phyloP scores from a whole-genome alignment of 2,113 vertebrate species.

The Columbina picui region DNA sequence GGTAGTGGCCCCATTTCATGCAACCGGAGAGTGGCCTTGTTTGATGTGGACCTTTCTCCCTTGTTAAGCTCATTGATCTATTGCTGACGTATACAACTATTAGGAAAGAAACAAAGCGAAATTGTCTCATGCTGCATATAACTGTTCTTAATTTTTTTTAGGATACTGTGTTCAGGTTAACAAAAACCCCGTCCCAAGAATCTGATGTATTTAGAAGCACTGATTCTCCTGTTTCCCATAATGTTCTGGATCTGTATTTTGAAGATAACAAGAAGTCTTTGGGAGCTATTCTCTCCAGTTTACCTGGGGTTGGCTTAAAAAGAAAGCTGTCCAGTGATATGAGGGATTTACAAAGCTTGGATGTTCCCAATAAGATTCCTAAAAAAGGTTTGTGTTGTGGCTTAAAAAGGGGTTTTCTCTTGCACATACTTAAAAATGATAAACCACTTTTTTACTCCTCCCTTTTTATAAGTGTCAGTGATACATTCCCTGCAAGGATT shows the following conservation, averaged over 20 bases:
- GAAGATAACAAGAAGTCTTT: conserved; percentile 80
- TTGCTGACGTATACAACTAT: not conserved
- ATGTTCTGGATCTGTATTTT: conserved; percentile 59
- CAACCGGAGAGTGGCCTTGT: not conserved
- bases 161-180: conserved; percentile 77
- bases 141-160: conserved; percentile 52
- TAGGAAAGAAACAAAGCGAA: not conserved
- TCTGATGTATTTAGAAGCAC: conserved; percentile 58
- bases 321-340: conserved; percentile 81
- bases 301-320: conserved; percentile 79
- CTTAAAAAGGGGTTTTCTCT: not conserved
- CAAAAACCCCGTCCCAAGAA: conserved; percentile 75
- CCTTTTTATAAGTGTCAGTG: not conserved
- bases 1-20: not conserved
- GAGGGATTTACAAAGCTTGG: conserved; percentile 51
- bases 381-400: conserved; percentile 77
- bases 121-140: not conserved
- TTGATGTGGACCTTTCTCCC: not conserved
- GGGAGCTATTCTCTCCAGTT: conserved; percentile 75
- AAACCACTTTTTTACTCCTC: not conserved
- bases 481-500: not conserved
- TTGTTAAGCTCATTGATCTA: not conserved
- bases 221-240: conserved; percentile 65
- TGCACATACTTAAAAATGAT: not conserved
- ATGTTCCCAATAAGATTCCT: conserved; percentile 78